These are phyloP conservation scores for Psephotus haematonotus DNA, from an alignment of 2,113 vertebrate genomes.

Conservation along the genomic window DNA sequence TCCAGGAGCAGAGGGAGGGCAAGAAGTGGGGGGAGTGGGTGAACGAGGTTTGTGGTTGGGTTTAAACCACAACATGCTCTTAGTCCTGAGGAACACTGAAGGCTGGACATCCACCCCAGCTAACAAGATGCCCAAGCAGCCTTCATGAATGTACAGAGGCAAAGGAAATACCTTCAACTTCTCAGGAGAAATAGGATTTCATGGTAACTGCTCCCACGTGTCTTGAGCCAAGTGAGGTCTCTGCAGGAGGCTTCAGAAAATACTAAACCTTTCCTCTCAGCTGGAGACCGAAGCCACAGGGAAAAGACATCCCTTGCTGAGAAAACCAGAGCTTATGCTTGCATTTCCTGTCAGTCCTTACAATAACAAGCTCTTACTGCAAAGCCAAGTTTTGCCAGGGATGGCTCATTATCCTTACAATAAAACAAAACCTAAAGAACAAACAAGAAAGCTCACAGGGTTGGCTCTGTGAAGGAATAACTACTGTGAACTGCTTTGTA, in stretches of 20 bases:
- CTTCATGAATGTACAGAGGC: not conserved
- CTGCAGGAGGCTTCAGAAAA: constrained; percentile 22
- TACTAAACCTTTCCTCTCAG: constrained; percentile 22
- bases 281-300: not conserved
- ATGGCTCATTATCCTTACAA: not conserved
- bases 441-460: not conserved
- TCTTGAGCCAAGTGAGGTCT: not conserved
- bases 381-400: constrained; percentile 9
- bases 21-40: too few species aligned
- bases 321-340: not conserved
- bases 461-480: not conserved
- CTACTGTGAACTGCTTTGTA: not conserved
- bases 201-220: not conserved
- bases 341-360: constrained; percentile 24
- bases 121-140: not conserved
- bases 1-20: too few species aligned
- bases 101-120: not conserved
- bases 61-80: too few species aligned
- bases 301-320: constrained; percentile 38
- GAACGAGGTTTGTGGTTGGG: too few species aligned
- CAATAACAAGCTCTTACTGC: constrained; percentile 23
- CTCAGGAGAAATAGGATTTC: not conserved
- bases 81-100: not conserved
- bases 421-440: not conserved
- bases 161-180: not conserved